Evolutionary conservation across 2,888 invertebrate genomes (phyloP), one percentile per base, ranked within the genome.

Genomic region (Melanostoma scalare): DNA sequence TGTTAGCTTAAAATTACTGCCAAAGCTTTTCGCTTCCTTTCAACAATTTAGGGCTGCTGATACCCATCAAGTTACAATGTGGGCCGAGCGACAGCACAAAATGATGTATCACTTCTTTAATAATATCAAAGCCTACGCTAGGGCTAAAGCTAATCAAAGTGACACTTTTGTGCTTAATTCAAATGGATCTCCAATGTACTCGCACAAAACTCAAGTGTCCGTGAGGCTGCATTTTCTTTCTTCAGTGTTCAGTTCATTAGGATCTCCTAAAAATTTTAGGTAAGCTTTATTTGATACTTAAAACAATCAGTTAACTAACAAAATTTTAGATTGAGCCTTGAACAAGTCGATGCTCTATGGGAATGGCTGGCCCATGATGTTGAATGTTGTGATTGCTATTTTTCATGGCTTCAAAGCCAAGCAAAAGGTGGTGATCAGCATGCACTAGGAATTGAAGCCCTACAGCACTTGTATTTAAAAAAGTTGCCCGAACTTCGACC

Each of bases 91-190:
- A 50, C 96, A 97, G 88, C 95, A 97, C 87, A 95, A 96, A 87
- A 97, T 98, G 98, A 96, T 97, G 96, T 94, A 95, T 8, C 94
- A 97, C 89, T 98, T 98, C 91, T 96, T 98, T 87, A 96, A 95
- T 88, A 97, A 98, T 91, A 92, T 98, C 58, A 95, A 96, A 67
- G 94, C 95, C 86, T 98, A 95, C 88, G 94, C 93, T 2, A 92
- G 90, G 86, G 88, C 92, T 90, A 91, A 89, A 90, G 88, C 35
- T 87, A 89, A 82, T 86, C 87, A 78, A 85, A 87, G 78, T 56
- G 87, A 86, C 20, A 88, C 87, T 60, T 73, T 87, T 46, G 86
- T 87, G 42, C 82, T 87, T 6, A 89, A 88, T 77, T 88, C 89
- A 87, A 88, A 88, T 85, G 91, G 90, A 58, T 87, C 91, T 42